phyloP scores from a whole-genome alignment of 2,888 invertebrate species.

The Prenolepis imparis region DNA sequence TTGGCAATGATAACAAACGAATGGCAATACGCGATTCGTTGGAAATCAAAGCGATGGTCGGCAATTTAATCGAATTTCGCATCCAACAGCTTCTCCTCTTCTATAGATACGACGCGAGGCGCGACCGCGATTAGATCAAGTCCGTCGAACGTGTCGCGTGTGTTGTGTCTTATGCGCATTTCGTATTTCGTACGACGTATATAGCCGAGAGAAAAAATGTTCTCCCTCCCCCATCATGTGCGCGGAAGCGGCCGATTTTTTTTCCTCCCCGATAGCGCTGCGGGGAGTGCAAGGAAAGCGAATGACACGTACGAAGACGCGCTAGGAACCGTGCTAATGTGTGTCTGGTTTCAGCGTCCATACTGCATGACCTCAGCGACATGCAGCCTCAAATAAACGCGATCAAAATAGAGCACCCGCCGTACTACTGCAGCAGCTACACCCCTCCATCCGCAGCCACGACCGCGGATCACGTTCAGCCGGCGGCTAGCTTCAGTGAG shows the following conservation, averaged over 20 bases:
- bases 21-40: slow-evolving; percentile 28
- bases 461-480: slow-evolving; percentile 86
- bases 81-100: not conserved
- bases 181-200: too few relatives aligned
- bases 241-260: slow-evolving; percentile 61
- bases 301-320: slow-evolving; percentile 66
- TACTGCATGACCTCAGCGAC: slow-evolving; percentile 95
- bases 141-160: not conserved
- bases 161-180: not conserved
- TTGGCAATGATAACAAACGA: slow-evolving; percentile 37
- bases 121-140: not conserved
- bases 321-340: slow-evolving; percentile 76
- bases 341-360: slow-evolving; percentile 93
- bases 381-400: slow-evolving; percentile 91
- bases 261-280: not conserved
- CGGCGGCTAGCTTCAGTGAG: slow-evolving; percentile 86
- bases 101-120: not conserved
- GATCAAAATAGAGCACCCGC: slow-evolving; percentile 94
- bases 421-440: slow-evolving; percentile 94
- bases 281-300: slow-evolving; percentile 55
- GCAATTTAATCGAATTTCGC: not conserved
- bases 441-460: slow-evolving; percentile 90
- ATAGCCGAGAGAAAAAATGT: not conserved
- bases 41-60: not conserved
- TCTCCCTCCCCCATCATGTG: not conserved